Evolutionary conservation across 2,113 vertebrate genomes (phyloP).

Genomic region (Carassius gibelio): DNA sequence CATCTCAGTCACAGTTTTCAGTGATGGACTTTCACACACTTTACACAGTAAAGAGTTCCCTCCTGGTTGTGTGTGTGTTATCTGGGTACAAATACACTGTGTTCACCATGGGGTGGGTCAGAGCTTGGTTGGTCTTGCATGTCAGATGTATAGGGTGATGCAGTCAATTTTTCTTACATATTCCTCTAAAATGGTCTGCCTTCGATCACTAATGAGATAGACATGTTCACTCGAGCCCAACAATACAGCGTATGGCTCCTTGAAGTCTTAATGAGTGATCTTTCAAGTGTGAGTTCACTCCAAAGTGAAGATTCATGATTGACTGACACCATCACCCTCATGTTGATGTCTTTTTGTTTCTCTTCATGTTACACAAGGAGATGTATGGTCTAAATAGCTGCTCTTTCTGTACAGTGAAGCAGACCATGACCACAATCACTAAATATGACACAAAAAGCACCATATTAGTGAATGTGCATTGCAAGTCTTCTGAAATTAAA

Average conservation of each 20-base stretch:
- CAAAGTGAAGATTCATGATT: not conserved
- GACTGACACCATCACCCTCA: not conserved
- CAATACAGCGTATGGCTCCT: not conserved
- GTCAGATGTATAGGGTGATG: not conserved
- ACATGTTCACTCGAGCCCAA: not conserved
- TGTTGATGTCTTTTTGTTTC: not conserved
- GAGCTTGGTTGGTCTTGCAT: not conserved
- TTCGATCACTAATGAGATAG: not conserved
- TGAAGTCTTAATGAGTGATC: not conserved
- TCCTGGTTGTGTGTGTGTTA: conserved; percentile 26
- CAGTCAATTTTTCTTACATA: not conserved
- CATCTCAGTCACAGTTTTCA: conserved; percentile 28
- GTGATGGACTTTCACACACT: conserved; percentile 24
- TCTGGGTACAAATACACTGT: not conserved
- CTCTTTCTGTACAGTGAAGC: not conserved
- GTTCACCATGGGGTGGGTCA: not conserved
- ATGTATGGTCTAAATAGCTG: not conserved
- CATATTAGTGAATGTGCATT: not conserved
- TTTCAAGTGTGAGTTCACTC: not conserved
- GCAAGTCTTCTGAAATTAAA: not conserved
- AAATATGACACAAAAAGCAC: not conserved
- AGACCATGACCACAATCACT: not conserved
- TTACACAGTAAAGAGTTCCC: not conserved
- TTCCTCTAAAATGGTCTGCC: not conserved
- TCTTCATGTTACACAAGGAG: not conserved